These are phyloP conservation scores for Zygaena filipendulae DNA, from an alignment of 2,888 invertebrate species.

Conservation along the genomic window DNA sequence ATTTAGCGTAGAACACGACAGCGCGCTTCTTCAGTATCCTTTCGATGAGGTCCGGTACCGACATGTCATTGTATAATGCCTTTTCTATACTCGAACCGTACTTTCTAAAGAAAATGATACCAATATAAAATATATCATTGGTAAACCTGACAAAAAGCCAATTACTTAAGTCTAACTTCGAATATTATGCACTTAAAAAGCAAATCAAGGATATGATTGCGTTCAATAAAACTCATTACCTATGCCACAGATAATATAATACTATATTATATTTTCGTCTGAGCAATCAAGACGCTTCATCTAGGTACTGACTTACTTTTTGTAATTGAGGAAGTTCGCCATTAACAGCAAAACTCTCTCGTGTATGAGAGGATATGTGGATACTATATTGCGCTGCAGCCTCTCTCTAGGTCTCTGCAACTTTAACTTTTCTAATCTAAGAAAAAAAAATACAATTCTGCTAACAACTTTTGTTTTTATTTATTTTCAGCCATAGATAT, in stretches of 20 bases:
- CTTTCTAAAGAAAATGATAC: constrained; percentile 41
- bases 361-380: constrained; percentile 76
- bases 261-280: no score
- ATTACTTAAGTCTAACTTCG: no score
- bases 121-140: no score
- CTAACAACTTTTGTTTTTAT: no score
- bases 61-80: constrained; percentile 67
- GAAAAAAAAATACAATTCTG: no score
- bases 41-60: constrained; percentile 64
- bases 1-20: constrained; percentile 50
- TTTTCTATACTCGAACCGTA: constrained; percentile 62
- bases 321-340: constrained; percentile 73
- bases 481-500: no score
- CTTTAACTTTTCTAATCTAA: constrained; percentile 42
- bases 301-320: constrained; percentile 55
- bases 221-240: no score
- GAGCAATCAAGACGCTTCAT: no score
- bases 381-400: constrained; percentile 54
- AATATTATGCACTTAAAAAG: constrained; percentile 4
- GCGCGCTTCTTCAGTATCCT: constrained; percentile 68
- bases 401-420: constrained; percentile 36
- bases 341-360: constrained; percentile 72
- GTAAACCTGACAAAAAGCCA: no score
- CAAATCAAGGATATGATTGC: no score
- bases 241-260: no score